Evolutionary conservation across 2,888 invertebrate genomes (phyloP).

Genomic region (Boloria euphrosyne): DNA sequence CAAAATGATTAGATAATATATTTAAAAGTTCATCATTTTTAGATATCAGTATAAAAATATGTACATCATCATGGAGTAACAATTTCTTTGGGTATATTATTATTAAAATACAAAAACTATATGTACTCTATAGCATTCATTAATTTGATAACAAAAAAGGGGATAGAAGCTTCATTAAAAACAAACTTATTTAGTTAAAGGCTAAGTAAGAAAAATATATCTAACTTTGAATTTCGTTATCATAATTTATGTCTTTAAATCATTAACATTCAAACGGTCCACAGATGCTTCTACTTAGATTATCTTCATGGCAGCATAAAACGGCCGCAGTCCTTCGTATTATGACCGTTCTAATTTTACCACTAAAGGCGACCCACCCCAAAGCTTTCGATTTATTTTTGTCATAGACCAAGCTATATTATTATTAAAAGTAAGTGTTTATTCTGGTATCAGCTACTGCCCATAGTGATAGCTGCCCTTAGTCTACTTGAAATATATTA

Average conservation of each 20-base stretch:
- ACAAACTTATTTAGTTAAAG: neutral
- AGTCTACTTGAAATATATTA: no score
- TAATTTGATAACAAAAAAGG: no score
- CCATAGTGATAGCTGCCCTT: neutral
- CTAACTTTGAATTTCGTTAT: neutral
- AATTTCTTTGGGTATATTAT: no score
- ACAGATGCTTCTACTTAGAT: slow-evolving; percentile 25
- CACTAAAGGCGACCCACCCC: slow-evolving; percentile 54
- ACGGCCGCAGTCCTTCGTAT: slow-evolving; percentile 35
- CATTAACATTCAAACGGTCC: slow-evolving; percentile 16
- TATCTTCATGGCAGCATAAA: slow-evolving; percentile 29
- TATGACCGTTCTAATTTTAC: slow-evolving; percentile 53
- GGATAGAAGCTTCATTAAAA: no score
- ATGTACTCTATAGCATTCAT: no score
- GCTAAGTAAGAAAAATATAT: neutral
- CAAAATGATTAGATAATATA: no score
- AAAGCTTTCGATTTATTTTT: slow-evolving; percentile 53
- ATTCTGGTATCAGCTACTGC: slow-evolving; percentile 25
- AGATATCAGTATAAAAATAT: no score
- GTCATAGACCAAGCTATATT: slow-evolving; percentile 25
- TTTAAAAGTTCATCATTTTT: no score
- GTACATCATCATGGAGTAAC: no score
- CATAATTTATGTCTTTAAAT: slow-evolving; percentile 12
- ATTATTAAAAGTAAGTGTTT: slow-evolving; percentile 29
- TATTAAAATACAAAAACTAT: no score